These are phyloP conservation scores for Dendropsophus ebraccatus DNA, from an alignment of 2,113 vertebrate genomes.

Conservation along the genomic window DNA sequence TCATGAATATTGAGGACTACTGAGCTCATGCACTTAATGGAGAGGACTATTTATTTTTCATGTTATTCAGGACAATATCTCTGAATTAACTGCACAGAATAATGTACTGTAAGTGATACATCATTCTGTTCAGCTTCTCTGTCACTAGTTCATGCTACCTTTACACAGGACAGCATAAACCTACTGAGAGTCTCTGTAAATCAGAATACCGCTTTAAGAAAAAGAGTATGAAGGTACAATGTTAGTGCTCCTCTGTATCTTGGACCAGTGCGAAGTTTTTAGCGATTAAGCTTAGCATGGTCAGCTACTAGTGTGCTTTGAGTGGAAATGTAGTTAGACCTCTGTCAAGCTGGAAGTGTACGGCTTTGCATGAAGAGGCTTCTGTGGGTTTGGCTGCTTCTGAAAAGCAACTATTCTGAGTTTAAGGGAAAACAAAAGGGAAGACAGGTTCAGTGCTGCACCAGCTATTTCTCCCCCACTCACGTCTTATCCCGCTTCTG, in stretches of 20 bases:
- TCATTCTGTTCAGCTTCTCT: too few species aligned
- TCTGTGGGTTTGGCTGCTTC: slow-evolving; percentile 44
- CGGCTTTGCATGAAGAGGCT: slow-evolving; percentile 26
- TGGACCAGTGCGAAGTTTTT: neutral
- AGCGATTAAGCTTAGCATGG: neutral
- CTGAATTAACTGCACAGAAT: too few species aligned
- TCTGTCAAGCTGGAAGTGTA: slow-evolving; percentile 38
- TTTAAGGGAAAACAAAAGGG: slow-evolving; percentile 3
- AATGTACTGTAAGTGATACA: too few species aligned
- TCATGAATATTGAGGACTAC: too few species aligned
- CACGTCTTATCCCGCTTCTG: neutral
- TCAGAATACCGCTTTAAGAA: too few species aligned
- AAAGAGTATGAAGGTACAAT: too few species aligned
- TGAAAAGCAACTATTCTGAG: slow-evolving; percentile 27
- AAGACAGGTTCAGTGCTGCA: slow-evolving; percentile 15
- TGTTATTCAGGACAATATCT: too few species aligned
- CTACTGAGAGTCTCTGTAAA: too few species aligned
- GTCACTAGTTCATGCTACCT: too few species aligned
- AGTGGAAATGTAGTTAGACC: slow-evolving; percentile 42
- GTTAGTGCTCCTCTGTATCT: neutral
- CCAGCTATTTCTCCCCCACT: slow-evolving; percentile 17
- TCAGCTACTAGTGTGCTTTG: neutral
- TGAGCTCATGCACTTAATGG: too few species aligned
- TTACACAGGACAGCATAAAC: too few species aligned
- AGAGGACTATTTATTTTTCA: too few species aligned